Evolutionary conservation across 2,113 vertebrate species (phyloP), one percentile per base, ranked within the genome.

Genomic region (Illadopsis cleaveri): DNA sequence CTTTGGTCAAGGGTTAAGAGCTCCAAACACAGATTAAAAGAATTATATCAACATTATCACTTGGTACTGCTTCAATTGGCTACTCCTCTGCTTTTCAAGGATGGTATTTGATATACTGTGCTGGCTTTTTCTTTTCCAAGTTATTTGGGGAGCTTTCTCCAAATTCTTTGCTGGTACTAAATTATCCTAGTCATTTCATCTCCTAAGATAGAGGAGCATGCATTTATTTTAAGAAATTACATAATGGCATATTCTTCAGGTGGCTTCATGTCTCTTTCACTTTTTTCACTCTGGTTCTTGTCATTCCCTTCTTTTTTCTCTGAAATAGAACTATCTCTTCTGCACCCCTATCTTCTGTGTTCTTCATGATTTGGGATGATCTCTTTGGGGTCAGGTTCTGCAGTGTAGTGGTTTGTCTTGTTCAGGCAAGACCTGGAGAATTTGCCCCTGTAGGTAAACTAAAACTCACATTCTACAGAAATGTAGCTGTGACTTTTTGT

Each of bases 221-320:
- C 9, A 51, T 83, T 77, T 80, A 91, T 96, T 96, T 92, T 82
- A 90, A 86, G 83, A 77, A 78, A 94, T 96, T 95, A 76, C 16
- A 64, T 91, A 82, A 82, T 60, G 44, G 8, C 37, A 35, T 53
- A 23, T 81, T 84, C 44, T 88, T 93, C 90, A 96, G 51, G 68
- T 91, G 56, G 48, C 30, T 82, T 73, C 19, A 78, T 35, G n/a
- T 47, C 53, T 83, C 35, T 71, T 31, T 35, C 24, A 37, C 51
- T 53, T 16, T 37, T 82, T 91, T 88, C 2, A 2, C 58, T 82
- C 68, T 58, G 38, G 6, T 83, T 91, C 33, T 92, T 75, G 15
- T 77, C 2, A 48, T 92, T 93, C 12, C 3, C 17, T 18, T 51
- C 7, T 57, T 30, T 61, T 79, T 72, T 71, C 38, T 56, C 17